phyloP scores from a whole-genome alignment of 2,888 invertebrate genomes.

The Parascotia fuliginaria region DNA sequence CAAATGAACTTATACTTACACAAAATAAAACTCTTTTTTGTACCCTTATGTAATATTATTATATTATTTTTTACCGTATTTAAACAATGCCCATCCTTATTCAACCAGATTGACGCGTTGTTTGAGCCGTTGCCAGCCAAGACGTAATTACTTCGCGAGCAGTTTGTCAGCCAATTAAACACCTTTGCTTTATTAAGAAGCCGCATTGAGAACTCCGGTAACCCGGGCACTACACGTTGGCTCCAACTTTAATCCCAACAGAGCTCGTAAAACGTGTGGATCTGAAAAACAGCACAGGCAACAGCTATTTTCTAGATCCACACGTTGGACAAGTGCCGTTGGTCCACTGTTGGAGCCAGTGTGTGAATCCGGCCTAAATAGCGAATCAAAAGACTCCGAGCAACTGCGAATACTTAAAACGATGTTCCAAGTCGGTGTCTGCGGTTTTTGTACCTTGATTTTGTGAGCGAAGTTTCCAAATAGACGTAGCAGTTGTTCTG shows the following conservation, averaged over 20 bases:
- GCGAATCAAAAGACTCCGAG: constrained; percentile 54
- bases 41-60: no score
- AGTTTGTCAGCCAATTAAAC: constrained; percentile 86
- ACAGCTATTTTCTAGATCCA: no score
- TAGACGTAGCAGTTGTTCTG: constrained; percentile 1
- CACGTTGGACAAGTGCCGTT: no score
- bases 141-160: constrained; percentile 83
- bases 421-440: constrained; percentile 24
- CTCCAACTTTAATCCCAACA: no score
- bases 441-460: constrained; percentile 30
- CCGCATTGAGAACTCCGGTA: constrained; percentile 56
- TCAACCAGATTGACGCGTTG: constrained; percentile 74
- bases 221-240: no score
- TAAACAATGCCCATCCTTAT: constrained; percentile 53
- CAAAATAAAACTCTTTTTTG: no score
- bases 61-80: neutral
- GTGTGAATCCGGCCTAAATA: no score
- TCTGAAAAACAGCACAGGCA: no score
- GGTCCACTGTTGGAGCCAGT: no score
- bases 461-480: constrained; percentile 10
- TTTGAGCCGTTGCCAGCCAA: constrained; percentile 73
- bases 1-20: no score
- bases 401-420: constrained; percentile 49
- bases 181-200: constrained; percentile 85
- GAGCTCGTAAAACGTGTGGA: no score